Evolutionary conservation across 2,797 vertebrate species (phyloP).

Genomic region (Phrynocephalus guinanensis): DNA sequence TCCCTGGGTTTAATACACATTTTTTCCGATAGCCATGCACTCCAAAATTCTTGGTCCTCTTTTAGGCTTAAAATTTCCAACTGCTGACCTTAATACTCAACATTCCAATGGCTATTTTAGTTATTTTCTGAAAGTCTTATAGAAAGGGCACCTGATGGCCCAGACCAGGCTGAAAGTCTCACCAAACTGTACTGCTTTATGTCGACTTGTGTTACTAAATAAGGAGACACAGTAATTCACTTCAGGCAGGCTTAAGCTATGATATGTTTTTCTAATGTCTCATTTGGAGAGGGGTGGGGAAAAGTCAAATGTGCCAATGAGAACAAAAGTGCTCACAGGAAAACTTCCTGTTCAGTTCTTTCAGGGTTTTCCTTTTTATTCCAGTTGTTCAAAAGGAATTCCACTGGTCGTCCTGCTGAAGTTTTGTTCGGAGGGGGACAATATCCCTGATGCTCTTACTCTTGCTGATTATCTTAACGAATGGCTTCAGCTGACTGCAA

Average conservation of each 20-base stretch:
- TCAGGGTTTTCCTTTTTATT: slow-evolving; percentile 53
- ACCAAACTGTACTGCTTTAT: too few relatives aligned
- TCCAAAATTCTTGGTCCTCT: background rate
- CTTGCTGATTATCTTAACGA: slow-evolving; percentile 90
- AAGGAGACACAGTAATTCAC: background rate
- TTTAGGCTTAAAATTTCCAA: background rate
- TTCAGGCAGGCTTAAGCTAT: background rate
- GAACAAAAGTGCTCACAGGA: background rate
- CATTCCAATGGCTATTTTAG: background rate
- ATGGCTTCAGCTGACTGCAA: slow-evolving; percentile 90
- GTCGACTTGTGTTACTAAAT: background rate
- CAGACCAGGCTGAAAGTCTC: background rate
- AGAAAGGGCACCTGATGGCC: background rate
- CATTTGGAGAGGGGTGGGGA: too few relatives aligned
- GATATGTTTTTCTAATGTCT: too few relatives aligned
- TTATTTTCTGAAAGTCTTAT: background rate
- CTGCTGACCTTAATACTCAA: too few relatives aligned
- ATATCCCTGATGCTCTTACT: slow-evolving; percentile 92
- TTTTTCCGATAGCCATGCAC: background rate
- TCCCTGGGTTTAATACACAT: background rate
- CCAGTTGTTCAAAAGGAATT: slow-evolving; percentile 84
- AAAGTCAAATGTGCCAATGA: background rate
- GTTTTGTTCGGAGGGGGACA: slow-evolving; percentile 97
- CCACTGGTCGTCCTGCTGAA: slow-evolving; percentile 89
- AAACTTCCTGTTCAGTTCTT: background rate